Conservation (phyloP, 1,140 invertebrate species). For the Matsumurasca onukii region DNA sequence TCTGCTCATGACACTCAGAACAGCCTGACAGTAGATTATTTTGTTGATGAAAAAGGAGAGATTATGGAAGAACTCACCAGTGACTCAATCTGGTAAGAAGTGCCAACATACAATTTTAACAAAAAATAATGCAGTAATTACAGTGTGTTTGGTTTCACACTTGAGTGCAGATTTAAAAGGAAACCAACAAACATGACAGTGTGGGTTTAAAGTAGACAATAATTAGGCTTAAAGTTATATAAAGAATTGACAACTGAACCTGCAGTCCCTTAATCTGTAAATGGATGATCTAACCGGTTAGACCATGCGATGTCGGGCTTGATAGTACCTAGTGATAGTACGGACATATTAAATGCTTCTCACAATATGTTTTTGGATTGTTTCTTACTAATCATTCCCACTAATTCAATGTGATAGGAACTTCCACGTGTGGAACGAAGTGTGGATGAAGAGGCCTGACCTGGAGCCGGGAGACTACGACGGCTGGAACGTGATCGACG, state of each 20-base stretch:
- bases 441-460: slow-evolving; percentile 89
- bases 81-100: slow-evolving; percentile 78
- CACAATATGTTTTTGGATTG: too few species aligned
- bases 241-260: too few species aligned
- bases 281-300: too few species aligned
- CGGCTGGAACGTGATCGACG: slow-evolving; percentile 93
- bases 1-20: slow-evolving; percentile 91
- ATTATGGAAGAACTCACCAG: slow-evolving; percentile 76
- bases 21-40: slow-evolving; percentile 88
- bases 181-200: too few species aligned
- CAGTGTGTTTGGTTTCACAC: neutral
- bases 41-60: slow-evolving; percentile 78
- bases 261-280: too few species aligned
- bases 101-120: neutral
- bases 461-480: slow-evolving; percentile 67
- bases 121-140: neutral
- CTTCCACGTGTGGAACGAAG: slow-evolving; percentile 96
- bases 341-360: too few species aligned
- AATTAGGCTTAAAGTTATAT: too few species aligned
- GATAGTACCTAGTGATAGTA: too few species aligned
- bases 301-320: too few species aligned
- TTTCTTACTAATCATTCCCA: neutral
- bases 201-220: too few species aligned
- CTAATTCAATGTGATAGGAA: slow-evolving; percentile 57
- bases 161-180: too few species aligned